phyloP scores from a whole-genome alignment of 2,113 vertebrate species.

The Symphodus melops region DNA sequence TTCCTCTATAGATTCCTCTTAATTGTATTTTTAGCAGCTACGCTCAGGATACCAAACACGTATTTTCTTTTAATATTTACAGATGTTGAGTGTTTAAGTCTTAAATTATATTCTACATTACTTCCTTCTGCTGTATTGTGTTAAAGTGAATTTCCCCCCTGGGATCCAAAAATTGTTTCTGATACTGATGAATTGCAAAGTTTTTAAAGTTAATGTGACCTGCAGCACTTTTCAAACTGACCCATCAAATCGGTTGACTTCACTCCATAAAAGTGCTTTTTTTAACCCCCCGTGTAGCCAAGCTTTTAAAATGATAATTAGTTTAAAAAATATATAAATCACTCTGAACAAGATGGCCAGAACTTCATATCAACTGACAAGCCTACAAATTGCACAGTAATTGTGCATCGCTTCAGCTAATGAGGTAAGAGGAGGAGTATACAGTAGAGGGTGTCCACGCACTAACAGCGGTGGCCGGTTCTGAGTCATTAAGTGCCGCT shows the following conservation, averaged over 20 bases:
- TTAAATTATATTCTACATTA: no score
- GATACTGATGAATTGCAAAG: no score
- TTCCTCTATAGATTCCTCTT: no score
- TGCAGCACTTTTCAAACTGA: not conserved
- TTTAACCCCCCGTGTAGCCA: not conserved
- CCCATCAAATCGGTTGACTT: not conserved
- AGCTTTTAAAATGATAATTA: not conserved
- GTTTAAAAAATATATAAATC: not conserved
- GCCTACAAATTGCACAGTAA: constrained; percentile 55
- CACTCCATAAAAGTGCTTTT: not conserved
- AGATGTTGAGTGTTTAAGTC: no score
- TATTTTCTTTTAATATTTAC: no score
- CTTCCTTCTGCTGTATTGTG: no score
- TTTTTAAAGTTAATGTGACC: not conserved
- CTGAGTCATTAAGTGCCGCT: constrained; percentile 76
- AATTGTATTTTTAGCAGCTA: no score
- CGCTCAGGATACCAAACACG: no score
- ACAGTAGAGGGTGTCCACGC: constrained; percentile 48
- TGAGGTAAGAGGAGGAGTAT: constrained; percentile 42
- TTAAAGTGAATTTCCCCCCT: no score
- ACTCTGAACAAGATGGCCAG: not conserved
- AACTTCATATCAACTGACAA: constrained; percentile 13
- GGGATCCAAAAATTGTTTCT: no score
- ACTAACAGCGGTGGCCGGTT: constrained; percentile 64
- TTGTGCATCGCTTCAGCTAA: constrained; percentile 54